These are phyloP conservation scores for Dinoponera quadriceps DNA, from an alignment of 1,140 invertebrate genomes.

Conservation along the genomic window DNA sequence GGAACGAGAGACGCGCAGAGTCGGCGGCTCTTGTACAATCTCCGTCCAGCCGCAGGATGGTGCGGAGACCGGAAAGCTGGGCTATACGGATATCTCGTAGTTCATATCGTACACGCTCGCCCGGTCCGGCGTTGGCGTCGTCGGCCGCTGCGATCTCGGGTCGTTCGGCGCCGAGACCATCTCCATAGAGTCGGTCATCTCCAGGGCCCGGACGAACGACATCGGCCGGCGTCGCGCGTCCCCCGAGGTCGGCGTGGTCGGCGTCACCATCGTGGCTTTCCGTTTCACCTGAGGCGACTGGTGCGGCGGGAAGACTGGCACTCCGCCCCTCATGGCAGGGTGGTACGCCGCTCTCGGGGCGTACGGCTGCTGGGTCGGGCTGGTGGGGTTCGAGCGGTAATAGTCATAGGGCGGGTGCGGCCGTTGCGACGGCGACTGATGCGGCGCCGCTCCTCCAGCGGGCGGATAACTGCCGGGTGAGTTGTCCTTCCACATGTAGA, in stretches of 20 bases:
- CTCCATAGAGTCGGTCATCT: constrained; percentile 95
- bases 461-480: constrained; percentile 84
- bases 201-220: constrained; percentile 96
- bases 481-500: constrained; percentile 94
- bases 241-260: constrained; percentile 82
- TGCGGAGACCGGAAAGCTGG: constrained; percentile 79
- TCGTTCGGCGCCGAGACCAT: constrained; percentile 85
- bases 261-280: constrained; percentile 84
- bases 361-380: constrained; percentile 89
- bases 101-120: constrained; percentile 97
- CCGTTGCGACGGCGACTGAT: constrained; percentile 80
- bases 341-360: constrained; percentile 85
- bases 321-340: constrained; percentile 88
- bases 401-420: constrained; percentile 84
- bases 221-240: constrained; percentile 90
- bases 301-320: constrained; percentile 88
- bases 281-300: constrained; percentile 89
- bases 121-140: constrained; percentile 91
- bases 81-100: constrained; percentile 97
- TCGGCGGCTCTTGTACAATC: constrained; percentile 72
- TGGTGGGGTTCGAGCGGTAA: constrained; percentile 91
- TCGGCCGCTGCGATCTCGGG: constrained; percentile 82
- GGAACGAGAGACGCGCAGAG: constrained; percentile 63
- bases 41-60: constrained; percentile 80
- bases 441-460: constrained; percentile 59